Evolutionary conservation across 2,888 invertebrate species (phyloP), one percentile per base, ranked within the genome.

Genomic region (Tridacna gigas): DNA sequence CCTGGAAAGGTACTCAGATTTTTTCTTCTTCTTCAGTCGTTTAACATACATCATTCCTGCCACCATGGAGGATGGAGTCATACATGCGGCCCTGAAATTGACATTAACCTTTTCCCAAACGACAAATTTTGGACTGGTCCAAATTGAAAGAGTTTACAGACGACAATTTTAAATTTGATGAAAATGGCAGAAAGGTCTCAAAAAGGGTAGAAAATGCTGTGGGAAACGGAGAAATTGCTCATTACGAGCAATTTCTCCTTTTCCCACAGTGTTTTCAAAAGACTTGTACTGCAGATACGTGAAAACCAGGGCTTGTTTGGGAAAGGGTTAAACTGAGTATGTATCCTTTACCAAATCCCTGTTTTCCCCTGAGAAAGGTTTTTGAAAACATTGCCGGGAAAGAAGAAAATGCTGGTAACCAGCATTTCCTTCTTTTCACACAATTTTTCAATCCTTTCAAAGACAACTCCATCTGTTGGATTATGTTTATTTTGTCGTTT

Each of bases 31-130:
- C 94, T 97, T 97, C 78, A 99, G 96, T 88, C 99, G 96, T 95
- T 99, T 98, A 91, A 99, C 96, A 95, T 99, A 99, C 67, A 99
- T 96, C 93, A 99, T 96, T 47, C 99, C 98, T 92, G 99, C 96
- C 90, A 99, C 97, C 78, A 99, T 96, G 20, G 98, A 97, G 94
- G 98, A 98, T 0, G 99, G 98, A 13, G 98, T 97, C 88, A 98
- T 97, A 94, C 97, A 97, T 11, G 98, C 97, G 92, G 97, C 96
- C 93, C 97, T 96, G 79, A 96, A 97, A 87, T 93, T 96, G 96
- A 71, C 97, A 37, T 37, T 37, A 37, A 37, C 3, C 7, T 7
- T 37, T 37, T 37, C 2, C 37, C 37, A 37, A 37, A 56, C n/a
- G 4, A 20, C 20, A 56, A 56, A 56, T 56, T 56, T 56, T 56